Evolutionary conservation across 2,113 vertebrate genomes (phyloP).

Genomic region (Daboia siamensis): DNA sequence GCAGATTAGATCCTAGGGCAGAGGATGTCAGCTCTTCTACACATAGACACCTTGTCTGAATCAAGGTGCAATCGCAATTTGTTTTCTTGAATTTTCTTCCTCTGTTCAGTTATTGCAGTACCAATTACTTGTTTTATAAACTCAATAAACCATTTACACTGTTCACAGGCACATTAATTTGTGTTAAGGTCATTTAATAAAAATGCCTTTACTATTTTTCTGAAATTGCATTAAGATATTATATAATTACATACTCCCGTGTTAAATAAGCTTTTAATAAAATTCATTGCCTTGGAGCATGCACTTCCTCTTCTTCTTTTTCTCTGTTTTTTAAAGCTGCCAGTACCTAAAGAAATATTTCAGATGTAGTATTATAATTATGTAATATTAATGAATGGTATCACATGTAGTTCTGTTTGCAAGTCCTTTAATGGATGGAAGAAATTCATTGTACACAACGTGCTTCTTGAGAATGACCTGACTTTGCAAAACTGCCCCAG

Average conservation of each 20-base stretch:
- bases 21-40: constrained; percentile 33
- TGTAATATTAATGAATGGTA: constrained; percentile 67
- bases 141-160: constrained; percentile 55
- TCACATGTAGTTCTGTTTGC: constrained; percentile 50
- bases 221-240: constrained; percentile 53
- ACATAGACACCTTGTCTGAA: neutral
- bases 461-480: constrained; percentile 65
- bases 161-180: constrained; percentile 57
- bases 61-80: constrained; percentile 44
- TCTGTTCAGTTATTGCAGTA: constrained; percentile 46
- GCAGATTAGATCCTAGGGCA: neutral
- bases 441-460: constrained; percentile 54
- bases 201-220: constrained; percentile 46
- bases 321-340: constrained; percentile 26
- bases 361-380: constrained; percentile 59
- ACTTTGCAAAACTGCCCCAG: constrained; percentile 56
- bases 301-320: neutral
- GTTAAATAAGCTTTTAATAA: constrained; percentile 69
- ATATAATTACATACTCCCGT: constrained; percentile 48
- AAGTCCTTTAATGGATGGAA: constrained; percentile 38
- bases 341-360: constrained; percentile 62
- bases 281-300: constrained; percentile 54
- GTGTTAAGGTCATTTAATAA: constrained; percentile 63
- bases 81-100: constrained; percentile 43
- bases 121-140: constrained; percentile 53